phyloP scores from a whole-genome alignment of 2,113 vertebrate genomes.

The Marmota flaviventris region DNA sequence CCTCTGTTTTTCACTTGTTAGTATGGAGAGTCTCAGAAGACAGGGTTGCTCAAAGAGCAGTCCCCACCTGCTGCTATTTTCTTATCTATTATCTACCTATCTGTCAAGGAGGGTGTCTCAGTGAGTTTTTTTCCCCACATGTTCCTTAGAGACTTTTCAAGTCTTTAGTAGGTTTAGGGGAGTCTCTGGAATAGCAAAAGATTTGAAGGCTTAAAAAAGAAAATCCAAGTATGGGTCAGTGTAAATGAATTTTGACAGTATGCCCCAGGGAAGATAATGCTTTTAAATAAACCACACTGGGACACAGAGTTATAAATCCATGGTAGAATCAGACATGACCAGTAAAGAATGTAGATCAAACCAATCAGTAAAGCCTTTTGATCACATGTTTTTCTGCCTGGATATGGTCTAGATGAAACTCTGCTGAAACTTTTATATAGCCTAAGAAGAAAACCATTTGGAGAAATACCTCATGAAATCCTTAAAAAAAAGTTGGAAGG shows the following conservation, averaged over 20 bases:
- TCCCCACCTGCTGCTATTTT: not conserved
- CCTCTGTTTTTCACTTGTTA: not conserved
- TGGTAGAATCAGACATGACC: not conserved
- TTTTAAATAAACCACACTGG: conserved; percentile 17
- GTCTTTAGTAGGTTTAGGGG: not conserved
- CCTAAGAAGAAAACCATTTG: not conserved
- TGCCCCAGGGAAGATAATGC: not conserved
- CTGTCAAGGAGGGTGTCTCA: conserved; percentile 5
- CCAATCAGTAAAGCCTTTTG: conserved; percentile 5
- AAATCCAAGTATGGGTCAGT: conserved; percentile 25
- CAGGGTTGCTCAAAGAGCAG: conserved; percentile 13
- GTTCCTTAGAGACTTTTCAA: not conserved
- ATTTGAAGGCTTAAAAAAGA: conserved; percentile 30
- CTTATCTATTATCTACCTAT: not conserved
- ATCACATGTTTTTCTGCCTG: conserved; percentile 2
- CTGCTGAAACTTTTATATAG: conserved; percentile 45
- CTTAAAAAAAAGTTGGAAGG: not conserved
- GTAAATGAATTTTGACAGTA: conserved; percentile 50
- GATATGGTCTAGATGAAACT: conserved; percentile 5
- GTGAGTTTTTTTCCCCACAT: not conserved
- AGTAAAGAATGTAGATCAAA: conserved; percentile 31
- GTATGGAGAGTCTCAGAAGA: not conserved
- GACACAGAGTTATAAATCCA: not conserved
- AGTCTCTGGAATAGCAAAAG: conserved; percentile 6
- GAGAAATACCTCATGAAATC: not conserved